A percentile compares a stretch with the other conserved stretches of the same genome.
Evolutionary conservation across 1,140 invertebrate genomes (phyloP).

Genomic region (Asobara japonica): DNA sequence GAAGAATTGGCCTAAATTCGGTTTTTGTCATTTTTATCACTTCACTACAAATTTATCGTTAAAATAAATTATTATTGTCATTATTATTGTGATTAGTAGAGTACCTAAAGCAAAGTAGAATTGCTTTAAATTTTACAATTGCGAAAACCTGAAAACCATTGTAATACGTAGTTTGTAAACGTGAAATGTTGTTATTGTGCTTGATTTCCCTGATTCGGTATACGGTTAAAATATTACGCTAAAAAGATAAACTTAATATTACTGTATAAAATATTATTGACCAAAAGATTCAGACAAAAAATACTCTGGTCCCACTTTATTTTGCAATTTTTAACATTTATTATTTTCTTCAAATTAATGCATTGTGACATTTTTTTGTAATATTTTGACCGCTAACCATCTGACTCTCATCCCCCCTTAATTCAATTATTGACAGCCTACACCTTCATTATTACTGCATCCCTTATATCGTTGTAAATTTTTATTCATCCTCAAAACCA

Average conservation of each 20-base stretch:
- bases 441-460: background rate
- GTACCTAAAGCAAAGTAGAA: background rate
- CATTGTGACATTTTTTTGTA: too few species aligned
- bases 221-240: too few species aligned
- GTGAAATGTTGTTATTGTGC: background rate
- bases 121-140: background rate
- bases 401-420: background rate
- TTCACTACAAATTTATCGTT: background rate
- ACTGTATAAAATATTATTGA: too few species aligned
- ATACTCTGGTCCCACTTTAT: too few species aligned
- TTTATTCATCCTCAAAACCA: background rate
- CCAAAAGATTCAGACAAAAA: too few species aligned
- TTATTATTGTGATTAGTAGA: background rate
- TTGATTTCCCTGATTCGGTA: too few species aligned
- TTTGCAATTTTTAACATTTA: too few species aligned
- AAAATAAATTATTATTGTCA: background rate
- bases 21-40: background rate
- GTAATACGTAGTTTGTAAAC: background rate
- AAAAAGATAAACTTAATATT: too few species aligned
- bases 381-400: too few species aligned
- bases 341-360: too few species aligned
- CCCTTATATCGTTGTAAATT: background rate
- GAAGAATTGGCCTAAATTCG: background rate
- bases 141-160: background rate
- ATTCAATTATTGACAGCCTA: background rate